Conservation (phyloP, 2,797 vertebrate genomes). For the Hydrophis major region DNA sequence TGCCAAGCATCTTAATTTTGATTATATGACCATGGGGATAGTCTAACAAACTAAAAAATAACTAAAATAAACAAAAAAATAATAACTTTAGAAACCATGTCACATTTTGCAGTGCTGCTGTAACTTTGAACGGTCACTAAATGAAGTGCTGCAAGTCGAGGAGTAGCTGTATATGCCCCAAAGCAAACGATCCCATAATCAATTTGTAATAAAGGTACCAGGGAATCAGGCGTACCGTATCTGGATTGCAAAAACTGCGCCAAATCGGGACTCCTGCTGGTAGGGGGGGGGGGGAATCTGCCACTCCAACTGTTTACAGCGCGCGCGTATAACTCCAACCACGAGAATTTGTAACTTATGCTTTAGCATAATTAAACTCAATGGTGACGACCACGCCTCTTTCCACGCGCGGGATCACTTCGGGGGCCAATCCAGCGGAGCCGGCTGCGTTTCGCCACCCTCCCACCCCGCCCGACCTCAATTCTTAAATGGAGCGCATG, state of each 20-base stretch:
- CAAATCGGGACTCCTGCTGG: neutral
- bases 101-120: neutral
- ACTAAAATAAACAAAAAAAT: too few species aligned
- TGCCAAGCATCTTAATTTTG: neutral
- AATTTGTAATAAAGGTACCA: neutral
- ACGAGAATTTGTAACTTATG: neutral
- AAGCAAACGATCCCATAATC: neutral
- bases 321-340: neutral
- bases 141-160: neutral
- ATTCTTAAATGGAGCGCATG: neutral
- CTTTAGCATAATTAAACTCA: neutral
- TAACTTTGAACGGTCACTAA: neutral
- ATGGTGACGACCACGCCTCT: neutral
- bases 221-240: neutral
- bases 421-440: neutral
- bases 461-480: neutral
- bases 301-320: neutral
- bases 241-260: neutral
- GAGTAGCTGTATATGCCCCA: neutral
- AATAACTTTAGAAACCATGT: neutral
- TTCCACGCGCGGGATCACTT: neutral
- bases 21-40: neutral
- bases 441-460: neutral
- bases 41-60: too few species aligned
- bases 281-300: neutral